Percentiles rank a stretch among this genome's conserved stretches.
phyloP scores from a whole-genome alignment of 2,888 invertebrate species.

The Deladenus siricidicola region DNA sequence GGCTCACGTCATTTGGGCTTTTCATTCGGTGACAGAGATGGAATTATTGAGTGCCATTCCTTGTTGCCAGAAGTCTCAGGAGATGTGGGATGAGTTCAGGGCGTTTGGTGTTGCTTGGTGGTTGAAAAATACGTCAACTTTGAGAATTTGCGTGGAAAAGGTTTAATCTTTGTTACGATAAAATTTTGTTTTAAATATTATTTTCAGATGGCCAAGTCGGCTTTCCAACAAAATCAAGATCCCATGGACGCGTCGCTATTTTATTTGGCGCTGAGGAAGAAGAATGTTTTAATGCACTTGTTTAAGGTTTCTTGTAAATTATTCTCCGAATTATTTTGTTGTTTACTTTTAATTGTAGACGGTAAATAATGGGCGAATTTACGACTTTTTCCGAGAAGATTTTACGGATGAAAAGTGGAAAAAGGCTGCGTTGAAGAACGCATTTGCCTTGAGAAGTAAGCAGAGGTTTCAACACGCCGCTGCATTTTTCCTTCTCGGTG shows the following conservation, averaged over 20 bases:
- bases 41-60: slow-evolving; percentile 78
- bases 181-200: not conserved
- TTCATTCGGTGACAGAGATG: slow-evolving; percentile 94
- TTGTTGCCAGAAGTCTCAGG: slow-evolving; percentile 56
- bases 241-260: slow-evolving; percentile 94
- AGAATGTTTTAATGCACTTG: slow-evolving; percentile 87
- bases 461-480: slow-evolving; percentile 95
- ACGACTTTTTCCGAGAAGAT: slow-evolving; percentile 85
- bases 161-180: slow-evolving; percentile 45
- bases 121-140: slow-evolving; percentile 73
- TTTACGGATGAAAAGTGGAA: slow-evolving; percentile 88
- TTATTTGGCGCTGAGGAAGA: slow-evolving; percentile 96
- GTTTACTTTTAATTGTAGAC: slow-evolving; percentile 72
- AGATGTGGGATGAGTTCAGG: slow-evolving; percentile 77
- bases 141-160: slow-evolving; percentile 78
- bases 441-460: slow-evolving; percentile 86
- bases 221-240: slow-evolving; percentile 82
- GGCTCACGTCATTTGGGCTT: slow-evolving; percentile 92
- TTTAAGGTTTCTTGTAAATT: slow-evolving; percentile 63
- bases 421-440: slow-evolving; percentile 93
- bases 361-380: slow-evolving; percentile 81
- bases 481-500: slow-evolving; percentile 91
- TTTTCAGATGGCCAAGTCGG: slow-evolving; percentile 71
- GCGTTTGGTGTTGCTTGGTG: slow-evolving; percentile 94
- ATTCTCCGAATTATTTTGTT: slow-evolving; percentile 71